Evolutionary conservation across 1,140 invertebrate species (phyloP), one percentile per base, ranked within the genome.

Genomic region (Drosophila equinoxialis): DNA sequence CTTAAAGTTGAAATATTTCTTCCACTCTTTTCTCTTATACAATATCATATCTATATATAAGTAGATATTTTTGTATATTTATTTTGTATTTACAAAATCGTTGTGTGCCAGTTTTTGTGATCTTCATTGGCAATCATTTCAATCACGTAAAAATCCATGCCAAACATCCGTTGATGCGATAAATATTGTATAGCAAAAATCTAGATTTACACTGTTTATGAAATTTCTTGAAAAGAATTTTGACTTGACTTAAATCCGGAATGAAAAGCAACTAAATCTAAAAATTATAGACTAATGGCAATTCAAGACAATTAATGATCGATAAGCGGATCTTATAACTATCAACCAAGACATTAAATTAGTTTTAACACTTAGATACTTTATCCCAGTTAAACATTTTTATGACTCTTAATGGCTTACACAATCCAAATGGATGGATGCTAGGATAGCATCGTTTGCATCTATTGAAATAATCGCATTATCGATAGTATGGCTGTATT

Each of bases 111-210:
- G 71, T 67, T 77, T 70, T 73, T 77, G 45, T 48, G 45, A 48
- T 63, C 33, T 68, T 41, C 51, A 60, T 60, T 68, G 33, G 58
- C 48, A 60, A 76, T 78, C 75, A 61, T 51, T 68, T 60, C 55
- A 68, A 48, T 57, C 76, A 37, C 35, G 26, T 35, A 41, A 68
- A 81, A 85, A 87, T 30, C 66, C 79, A 70, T 79, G 82, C 82
- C 74, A 86, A 86, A 86, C 82, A 87, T 86, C 83, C 83, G 81
- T 57, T 71, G 65, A 60, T 71, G 62, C 67, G 68, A 37, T 78
- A 71, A 51, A 69, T 62, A 61, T 60, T 60, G 7, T 6, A 17
- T 13, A 42, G 11, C 8, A 30, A 51, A 20, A 64, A 70, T 51
- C 26, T 11, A 10, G 0, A 10, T 4, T 20, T 51, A 51, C 45